Percentiles rank a stretch among this genome's conserved stretches.
These are phyloP conservation scores for Cryptus armator DNA, from an alignment of 2,888 invertebrate species.

Conservation along the genomic window DNA sequence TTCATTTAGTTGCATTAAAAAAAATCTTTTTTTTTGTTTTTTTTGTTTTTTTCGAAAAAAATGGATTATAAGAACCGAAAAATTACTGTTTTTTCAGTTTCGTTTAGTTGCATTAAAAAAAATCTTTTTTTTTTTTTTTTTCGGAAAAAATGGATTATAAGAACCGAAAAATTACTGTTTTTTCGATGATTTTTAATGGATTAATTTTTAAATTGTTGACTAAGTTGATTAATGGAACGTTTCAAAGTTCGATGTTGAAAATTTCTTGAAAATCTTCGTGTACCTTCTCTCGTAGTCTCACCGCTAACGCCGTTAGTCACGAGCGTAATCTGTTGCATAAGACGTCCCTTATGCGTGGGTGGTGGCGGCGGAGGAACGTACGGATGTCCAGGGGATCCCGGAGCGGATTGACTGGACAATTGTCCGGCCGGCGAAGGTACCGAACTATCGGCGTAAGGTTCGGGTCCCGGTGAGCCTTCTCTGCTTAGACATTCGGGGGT, in stretches of 20 bases:
- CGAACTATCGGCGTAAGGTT: slow-evolving; percentile 87
- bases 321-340: slow-evolving; percentile 84
- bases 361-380: slow-evolving; percentile 80
- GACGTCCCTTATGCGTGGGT: slow-evolving; percentile 81
- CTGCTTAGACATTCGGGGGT: slow-evolving; percentile 95
- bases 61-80: background rate
- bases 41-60: background rate
- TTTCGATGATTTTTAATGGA: background rate
- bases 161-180: background rate
- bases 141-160: background rate
- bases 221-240: background rate
- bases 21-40: too few species aligned
- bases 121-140: background rate
- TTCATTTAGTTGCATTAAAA: background rate
- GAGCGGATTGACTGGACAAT: slow-evolving; percentile 88
- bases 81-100: too few species aligned
- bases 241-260: background rate
- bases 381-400: slow-evolving; percentile 88
- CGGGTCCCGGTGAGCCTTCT: slow-evolving; percentile 96
- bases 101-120: background rate
- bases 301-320: slow-evolving; percentile 83
- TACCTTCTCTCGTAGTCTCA: slow-evolving; percentile 83
- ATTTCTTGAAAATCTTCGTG: background rate
- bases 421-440: slow-evolving; percentile 86
- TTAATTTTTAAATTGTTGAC: too few species aligned